Conservation (phyloP, 2,888 invertebrate genomes). For the Diachrysia chrysitis region DNA sequence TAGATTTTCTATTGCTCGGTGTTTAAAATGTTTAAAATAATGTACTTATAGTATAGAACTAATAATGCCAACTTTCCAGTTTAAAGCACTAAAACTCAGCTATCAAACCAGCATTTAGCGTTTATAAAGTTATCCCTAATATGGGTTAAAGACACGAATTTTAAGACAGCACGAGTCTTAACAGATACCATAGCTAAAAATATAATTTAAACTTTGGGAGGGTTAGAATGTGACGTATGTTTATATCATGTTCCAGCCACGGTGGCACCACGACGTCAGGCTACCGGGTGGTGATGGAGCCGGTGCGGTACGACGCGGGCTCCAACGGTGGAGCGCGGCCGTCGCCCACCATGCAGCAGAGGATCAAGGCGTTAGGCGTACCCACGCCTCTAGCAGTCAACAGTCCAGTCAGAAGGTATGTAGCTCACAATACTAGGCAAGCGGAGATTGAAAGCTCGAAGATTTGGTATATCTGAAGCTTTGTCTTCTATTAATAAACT, state of each 20-base stretch:
- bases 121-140: too few species aligned
- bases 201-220: too few species aligned
- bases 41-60: too few species aligned
- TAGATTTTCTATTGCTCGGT: too few species aligned
- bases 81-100: too few species aligned
- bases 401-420: conserved; percentile 96
- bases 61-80: too few species aligned
- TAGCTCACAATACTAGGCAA: conserved; percentile 22
- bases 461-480: conserved; percentile 7
- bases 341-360: conserved; percentile 96
- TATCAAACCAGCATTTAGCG: too few species aligned
- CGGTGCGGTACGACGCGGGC: conserved; percentile 82
- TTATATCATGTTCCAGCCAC: conserved; percentile 77
- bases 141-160: too few species aligned
- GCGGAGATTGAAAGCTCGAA: conserved; percentile 58
- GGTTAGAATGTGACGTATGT: not conserved
- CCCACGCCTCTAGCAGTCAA: conserved; percentile 96
- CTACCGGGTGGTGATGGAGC: conserved; percentile 87
- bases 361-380: conserved; percentile 96
- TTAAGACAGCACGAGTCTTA: too few species aligned
- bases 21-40: too few species aligned
- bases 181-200: too few species aligned
- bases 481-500: not conserved
- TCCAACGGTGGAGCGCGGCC: conserved; percentile 85
- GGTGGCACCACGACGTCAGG: conserved; percentile 81